Evolutionary conservation across 2,888 invertebrate genomes (phyloP), one percentile per base, ranked within the genome.

Genomic region (Hirtodrosophila alboralis): DNA sequence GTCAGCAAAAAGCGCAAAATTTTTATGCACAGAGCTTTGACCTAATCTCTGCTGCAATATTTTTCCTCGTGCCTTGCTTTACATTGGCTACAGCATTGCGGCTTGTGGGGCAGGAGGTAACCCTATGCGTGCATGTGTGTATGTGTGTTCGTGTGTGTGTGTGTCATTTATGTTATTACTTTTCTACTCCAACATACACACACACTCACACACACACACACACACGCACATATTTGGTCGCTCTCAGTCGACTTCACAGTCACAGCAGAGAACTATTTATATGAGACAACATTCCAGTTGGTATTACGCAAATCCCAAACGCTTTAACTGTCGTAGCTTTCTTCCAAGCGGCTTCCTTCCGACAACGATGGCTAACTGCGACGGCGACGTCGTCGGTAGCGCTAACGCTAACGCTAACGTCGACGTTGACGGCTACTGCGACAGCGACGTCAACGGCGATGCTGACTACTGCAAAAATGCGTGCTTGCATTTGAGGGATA

Each of bases 271-370:
- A 84, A 84, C 79, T 79, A 79, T 79, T 79, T 79, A 79, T 86
- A 84, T 79, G 81, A 86, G 84, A 86, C 84, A 79, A 79, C 81
- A 79, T 86, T 84, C 86, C 84, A 86, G 78, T 86, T 67, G 80
- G 83, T 80, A 78, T 80, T 80, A 80, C 83, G 85, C 86, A 80
- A 86, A 80, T 80, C 80, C 85, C 78, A 77, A 80, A 84, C 74
- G 85, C 86, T 80, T 86, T 86, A 77, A 62, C 78, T 80, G 86
- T 80, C 86, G 84, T 81, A 80, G 79, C 74, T 79, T 79, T 86
- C 79, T 86, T 79, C 86, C 81, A 76, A 84, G 84, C 84, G 77
- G 79, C 66, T 78, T 75, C 84, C 86, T 69, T 54, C 69, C 69
- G 61, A 73, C 74, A 68, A 67, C 74, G 44, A 33, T 14, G 68